A percentile compares a stretch with the other conserved stretches of the same genome.
phyloP scores from a whole-genome alignment of 2,888 invertebrate genomes.

The Lasioglossum morio region DNA sequence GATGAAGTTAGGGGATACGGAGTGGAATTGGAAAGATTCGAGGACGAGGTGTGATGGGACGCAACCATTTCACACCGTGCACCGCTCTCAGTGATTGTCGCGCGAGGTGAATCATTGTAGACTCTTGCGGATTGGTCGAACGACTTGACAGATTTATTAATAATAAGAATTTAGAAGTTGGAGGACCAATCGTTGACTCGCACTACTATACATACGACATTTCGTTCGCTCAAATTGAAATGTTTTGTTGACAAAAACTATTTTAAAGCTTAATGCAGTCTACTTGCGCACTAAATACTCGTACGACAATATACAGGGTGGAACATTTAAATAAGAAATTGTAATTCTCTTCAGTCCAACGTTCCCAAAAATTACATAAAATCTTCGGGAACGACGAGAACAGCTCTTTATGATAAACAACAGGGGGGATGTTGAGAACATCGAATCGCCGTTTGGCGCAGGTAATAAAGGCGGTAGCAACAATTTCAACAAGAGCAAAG shows the following conservation, averaged over 20 bases:
- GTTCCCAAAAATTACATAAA: neutral
- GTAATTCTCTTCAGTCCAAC: neutral
- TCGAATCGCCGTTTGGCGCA: neutral
- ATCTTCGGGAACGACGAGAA: neutral
- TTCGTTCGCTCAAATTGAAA: neutral
- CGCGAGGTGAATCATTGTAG: constrained; percentile 17
- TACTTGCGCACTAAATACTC: no score
- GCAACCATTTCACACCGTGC: neutral
- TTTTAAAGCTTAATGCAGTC: no score
- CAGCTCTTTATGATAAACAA: neutral
- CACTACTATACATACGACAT: neutral
- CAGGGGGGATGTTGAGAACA: neutral
- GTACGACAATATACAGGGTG: neutral
- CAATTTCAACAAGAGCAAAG: neutral
- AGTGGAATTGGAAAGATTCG: constrained; percentile 25
- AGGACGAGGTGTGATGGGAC: constrained; percentile 20
- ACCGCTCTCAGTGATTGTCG: neutral
- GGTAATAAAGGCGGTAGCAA: neutral
- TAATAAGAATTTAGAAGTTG: neutral
- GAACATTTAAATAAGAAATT: no score
- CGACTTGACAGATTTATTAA: neutral
- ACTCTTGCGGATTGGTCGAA: neutral
- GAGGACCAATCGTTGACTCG: neutral
- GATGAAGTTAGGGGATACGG: neutral
- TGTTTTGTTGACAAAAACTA: neutral